Base-by-base conservation (phyloP, 2,113 vertebrate species). In the Oncorhynchus keta region DNA sequence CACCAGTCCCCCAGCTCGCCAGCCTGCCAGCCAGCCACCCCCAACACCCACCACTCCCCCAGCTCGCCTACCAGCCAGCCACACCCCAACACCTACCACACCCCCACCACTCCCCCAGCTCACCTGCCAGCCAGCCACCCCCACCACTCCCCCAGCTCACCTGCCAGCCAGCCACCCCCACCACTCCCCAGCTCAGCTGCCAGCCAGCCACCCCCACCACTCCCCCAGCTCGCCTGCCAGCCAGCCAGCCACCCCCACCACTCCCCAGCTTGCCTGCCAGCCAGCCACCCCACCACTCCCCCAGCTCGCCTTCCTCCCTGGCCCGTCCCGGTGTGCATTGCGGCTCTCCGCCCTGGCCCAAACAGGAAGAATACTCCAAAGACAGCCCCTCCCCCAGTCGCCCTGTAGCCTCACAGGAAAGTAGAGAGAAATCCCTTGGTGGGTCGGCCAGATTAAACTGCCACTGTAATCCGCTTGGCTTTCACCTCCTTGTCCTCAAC, bases 401-500 rank as follows among this genome's bases (percentile, higher is more conserved):
- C 28, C 39, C 9, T 1, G 39, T 12, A 6, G 85, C 86, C 86
- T 81, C 80, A 68, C 76, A 86, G 90, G 84, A 92, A 92, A 92
- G 86, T 84, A 86, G 88, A 91, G 89, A 92, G 89, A 90, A 93
- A 93, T 92, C 91, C 91, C 91, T 92, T 82, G 89, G 92, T 88
- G 91, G 93, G 92, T 92, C 89, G 91, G 81, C 82, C 92, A 93
- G 92, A 93, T 93, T 93, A 93, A 93, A 92, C 91, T 91, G 90
- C 91, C 86, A 89, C 91, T 89, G 89, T 93, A 93, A 93, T 93
- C 92, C 91, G 91, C 93, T 93, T 93, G 93, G 90, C 87, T 93
- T 92, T 93, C 91, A 92, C 92, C 92, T 93, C 89, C 91, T 91
- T 89, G 90, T 93, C 90, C 93, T 91, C 84, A 89, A 84, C 79